phyloP scores from a whole-genome alignment of 2,113 vertebrate genomes.

The Piaya cayana region DNA sequence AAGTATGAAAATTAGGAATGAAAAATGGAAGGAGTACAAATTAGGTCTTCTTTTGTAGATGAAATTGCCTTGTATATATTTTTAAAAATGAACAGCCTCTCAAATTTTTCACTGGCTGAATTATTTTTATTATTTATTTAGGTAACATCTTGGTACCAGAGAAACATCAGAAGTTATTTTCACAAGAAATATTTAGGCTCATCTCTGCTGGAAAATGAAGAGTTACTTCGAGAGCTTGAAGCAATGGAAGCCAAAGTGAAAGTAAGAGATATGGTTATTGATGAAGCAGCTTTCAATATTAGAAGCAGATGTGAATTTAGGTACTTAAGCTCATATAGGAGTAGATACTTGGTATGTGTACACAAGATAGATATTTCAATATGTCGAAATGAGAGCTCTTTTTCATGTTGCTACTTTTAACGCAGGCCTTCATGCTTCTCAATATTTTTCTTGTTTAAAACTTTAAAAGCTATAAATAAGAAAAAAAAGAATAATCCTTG shows the following conservation, averaged over 20 bases:
- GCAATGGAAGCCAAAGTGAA: slow-evolving; percentile 79
- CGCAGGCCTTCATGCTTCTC: not conserved
- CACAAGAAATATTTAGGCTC: slow-evolving; percentile 78
- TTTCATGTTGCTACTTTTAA: not conserved
- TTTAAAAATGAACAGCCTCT: not conserved
- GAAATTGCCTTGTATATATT: not conserved
- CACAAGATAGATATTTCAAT: not conserved
- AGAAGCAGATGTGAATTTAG: not conserved
- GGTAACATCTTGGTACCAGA: slow-evolving; percentile 83
- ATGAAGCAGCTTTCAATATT: not conserved
- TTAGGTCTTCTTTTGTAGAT: not conserved
- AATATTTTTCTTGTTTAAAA: not conserved
- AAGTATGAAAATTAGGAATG: not conserved
- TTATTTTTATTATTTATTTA: slow-evolving; percentile 49
- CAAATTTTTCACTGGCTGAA: not conserved
- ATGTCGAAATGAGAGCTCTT: not conserved
- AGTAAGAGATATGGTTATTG: slow-evolving; percentile 69
- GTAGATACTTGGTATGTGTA: not conserved
- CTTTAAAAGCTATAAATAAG: not conserved
- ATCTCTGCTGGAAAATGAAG: slow-evolving; percentile 81
- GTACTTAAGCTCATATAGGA: not conserved
- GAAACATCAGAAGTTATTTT: slow-evolving; percentile 76
- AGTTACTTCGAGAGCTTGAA: slow-evolving; percentile 77
- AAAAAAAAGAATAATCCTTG: not conserved
- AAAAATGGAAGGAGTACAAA: not conserved